phyloP scores from a whole-genome alignment of 1,140 invertebrate species.

The Anthonomus grandis region DNA sequence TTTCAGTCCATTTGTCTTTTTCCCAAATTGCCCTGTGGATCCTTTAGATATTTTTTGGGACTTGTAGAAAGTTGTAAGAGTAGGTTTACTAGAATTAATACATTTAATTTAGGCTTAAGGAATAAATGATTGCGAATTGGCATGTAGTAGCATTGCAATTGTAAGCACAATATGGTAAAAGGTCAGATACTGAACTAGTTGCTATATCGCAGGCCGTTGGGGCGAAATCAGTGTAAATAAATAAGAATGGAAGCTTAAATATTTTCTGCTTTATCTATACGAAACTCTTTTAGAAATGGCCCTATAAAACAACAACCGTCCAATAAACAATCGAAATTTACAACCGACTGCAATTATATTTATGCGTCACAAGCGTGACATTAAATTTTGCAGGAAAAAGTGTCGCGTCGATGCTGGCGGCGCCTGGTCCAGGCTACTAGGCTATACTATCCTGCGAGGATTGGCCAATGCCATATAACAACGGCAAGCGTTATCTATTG shows the following conservation, averaged over 20 bases:
- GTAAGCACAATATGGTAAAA: too few species aligned
- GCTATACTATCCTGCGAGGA: slow-evolving; percentile 17
- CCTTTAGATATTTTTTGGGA: background rate
- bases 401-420: background rate
- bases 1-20: slow-evolving; percentile 20
- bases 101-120: too few species aligned
- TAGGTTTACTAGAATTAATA: too few species aligned
- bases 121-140: too few species aligned
- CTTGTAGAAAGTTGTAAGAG: too few species aligned
- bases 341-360: slow-evolving; percentile 23
- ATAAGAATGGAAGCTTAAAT: too few species aligned
- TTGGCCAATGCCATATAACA: slow-evolving; percentile 23
- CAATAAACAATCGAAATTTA: slow-evolving; percentile 27
- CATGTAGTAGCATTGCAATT: too few species aligned
- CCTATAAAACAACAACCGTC: slow-evolving; percentile 1
- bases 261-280: too few species aligned
- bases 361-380: slow-evolving; percentile 17
- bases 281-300: too few species aligned
- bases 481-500: slow-evolving; percentile 17
- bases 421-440: slow-evolving; percentile 1
- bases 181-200: too few species aligned
- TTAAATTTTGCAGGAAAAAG: slow-evolving; percentile 17
- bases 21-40: slow-evolving; percentile 5
- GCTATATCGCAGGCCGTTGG: too few species aligned
- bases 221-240: too few species aligned